Evolutionary conservation across 2,797 vertebrate genomes (phyloP).

Genomic region (Synaphobranchus kaupii): DNA sequence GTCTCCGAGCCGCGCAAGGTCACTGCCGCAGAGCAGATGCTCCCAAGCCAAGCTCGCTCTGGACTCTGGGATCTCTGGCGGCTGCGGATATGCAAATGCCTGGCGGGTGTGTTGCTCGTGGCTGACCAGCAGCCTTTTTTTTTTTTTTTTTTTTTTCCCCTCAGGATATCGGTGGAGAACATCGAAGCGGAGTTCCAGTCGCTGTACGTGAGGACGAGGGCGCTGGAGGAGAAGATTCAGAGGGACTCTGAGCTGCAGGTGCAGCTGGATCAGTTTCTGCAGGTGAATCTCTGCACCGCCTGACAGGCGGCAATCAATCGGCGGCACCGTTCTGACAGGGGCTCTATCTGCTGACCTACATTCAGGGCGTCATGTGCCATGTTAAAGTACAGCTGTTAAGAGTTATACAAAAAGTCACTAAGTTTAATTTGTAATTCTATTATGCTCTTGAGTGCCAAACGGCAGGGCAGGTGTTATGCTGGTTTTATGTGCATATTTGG

Average conservation of each 20-base stretch:
- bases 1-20: slow-evolving; percentile 54
- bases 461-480: neutral
- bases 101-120: neutral
- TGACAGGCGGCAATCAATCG: neutral
- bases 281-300: slow-evolving; percentile 73
- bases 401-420: neutral
- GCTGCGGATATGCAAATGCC: slow-evolving; percentile 7
- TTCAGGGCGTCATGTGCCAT: neutral
- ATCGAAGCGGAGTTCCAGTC: slow-evolving; percentile 87
- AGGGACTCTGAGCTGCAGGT: slow-evolving; percentile 80
- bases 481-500: neutral
- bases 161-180: slow-evolving; percentile 90
- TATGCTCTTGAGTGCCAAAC: neutral
- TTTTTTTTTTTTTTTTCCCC: neutral
- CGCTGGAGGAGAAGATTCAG: slow-evolving; percentile 86
- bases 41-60: slow-evolving; percentile 20
- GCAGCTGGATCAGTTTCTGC: slow-evolving; percentile 90
- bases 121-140: slow-evolving; percentile 26
- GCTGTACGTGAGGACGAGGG: slow-evolving; percentile 80
- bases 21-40: slow-evolving; percentile 41
- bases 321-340: neutral
- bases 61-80: neutral
- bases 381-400: neutral
- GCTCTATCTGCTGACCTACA: neutral
- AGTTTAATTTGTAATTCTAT: neutral